phyloP scores from a whole-genome alignment of 1,140 invertebrate species.

The Amphibalanus amphitrite region DNA sequence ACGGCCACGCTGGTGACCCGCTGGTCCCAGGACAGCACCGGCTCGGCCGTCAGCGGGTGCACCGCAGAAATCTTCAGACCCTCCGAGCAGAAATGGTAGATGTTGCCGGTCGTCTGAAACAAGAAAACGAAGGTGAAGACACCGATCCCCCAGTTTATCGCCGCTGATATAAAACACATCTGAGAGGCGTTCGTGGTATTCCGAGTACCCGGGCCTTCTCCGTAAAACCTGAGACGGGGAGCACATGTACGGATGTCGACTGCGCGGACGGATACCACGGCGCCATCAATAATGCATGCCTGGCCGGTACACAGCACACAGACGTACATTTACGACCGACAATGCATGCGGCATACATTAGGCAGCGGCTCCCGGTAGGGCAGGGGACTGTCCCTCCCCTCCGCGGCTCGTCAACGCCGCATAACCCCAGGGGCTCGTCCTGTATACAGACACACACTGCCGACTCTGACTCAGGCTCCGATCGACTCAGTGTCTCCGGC shows the following conservation, averaged over 20 bases:
- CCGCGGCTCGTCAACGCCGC: too few relatives aligned
- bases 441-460: too few relatives aligned
- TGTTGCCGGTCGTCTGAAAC: constrained; percentile 57
- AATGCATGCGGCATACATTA: background rate
- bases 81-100: constrained; percentile 79
- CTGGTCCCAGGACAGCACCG: background rate
- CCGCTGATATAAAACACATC: too few relatives aligned
- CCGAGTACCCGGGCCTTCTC: too few relatives aligned
- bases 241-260: background rate
- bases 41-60: constrained; percentile 9
- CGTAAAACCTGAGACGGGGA: background rate
- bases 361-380: too few relatives aligned
- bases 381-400: too few relatives aligned
- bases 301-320: background rate
- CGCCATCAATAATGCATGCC: background rate
- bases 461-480: too few relatives aligned
- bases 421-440: background rate
- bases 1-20: background rate
- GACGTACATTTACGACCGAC: background rate
- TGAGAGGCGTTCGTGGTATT: too few relatives aligned
- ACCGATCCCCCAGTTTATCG: too few relatives aligned
- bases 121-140: background rate
- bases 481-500: background rate
- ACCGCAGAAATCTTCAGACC: constrained; percentile 77
- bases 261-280: background rate